Conservation (phyloP, 2,888 invertebrate genomes). For the Nebria salina region DNA sequence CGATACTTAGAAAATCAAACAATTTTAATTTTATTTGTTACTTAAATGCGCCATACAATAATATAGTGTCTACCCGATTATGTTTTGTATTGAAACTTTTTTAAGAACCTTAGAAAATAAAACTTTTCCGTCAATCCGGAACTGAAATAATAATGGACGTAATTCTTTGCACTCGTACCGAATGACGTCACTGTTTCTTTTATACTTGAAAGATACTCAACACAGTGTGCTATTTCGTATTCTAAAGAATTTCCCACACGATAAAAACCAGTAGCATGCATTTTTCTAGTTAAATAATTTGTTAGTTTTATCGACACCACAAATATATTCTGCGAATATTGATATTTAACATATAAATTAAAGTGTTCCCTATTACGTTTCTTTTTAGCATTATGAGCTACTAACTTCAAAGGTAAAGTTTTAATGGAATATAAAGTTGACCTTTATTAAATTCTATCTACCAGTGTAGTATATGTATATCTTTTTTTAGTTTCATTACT, state of each 20-base stretch:
- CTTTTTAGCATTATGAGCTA: background rate
- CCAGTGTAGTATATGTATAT: background rate
- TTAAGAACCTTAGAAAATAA: background rate
- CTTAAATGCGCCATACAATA: too few species aligned
- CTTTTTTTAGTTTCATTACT: background rate
- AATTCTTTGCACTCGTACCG: background rate
- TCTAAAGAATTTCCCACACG: background rate
- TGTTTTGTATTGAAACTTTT: background rate
- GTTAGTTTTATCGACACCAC: background rate
- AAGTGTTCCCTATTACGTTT: background rate
- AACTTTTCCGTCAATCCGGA: background rate
- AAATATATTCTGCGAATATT: background rate
- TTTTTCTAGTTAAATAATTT: background rate
- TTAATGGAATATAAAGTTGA: background rate
- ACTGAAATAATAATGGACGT: conserved; percentile 1
- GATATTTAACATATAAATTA: background rate
- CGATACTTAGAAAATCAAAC: too few species aligned
- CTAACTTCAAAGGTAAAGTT: background rate
- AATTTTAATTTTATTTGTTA: too few species aligned
- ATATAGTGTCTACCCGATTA: background rate
- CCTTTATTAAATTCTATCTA: background rate
- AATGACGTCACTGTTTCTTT: background rate
- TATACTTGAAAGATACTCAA: background rate
- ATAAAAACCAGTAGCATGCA: background rate
- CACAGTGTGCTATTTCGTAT: background rate